Evolutionary conservation across 2,797 vertebrate genomes (phyloP).

Genomic region (Bradypus variegatus): DNA sequence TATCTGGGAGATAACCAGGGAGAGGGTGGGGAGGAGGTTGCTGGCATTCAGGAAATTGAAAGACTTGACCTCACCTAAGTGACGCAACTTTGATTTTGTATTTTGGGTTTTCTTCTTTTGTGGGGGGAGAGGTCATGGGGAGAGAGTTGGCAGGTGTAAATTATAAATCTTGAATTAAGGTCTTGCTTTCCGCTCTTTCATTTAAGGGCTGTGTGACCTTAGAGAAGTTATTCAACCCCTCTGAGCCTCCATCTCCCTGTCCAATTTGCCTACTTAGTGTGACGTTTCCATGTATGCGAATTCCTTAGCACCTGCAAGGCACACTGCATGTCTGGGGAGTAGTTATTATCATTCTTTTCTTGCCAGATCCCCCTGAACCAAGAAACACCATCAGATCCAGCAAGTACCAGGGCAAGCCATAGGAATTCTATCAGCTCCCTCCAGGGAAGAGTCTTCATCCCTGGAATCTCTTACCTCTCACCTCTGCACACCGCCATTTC

Average conservation of each 20-base stretch:
- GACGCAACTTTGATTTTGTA: neutral
- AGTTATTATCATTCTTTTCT: neutral
- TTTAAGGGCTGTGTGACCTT: neutral
- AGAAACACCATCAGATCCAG: neutral
- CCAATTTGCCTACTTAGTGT: neutral
- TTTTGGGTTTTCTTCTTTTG: neutral
- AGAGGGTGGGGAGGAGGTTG: neutral
- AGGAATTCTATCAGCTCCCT: neutral
- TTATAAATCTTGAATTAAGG: neutral
- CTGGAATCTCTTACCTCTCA: neutral
- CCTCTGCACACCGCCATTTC: neutral
- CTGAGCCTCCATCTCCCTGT: neutral
- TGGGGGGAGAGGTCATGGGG: too few species aligned
- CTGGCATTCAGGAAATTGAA: neutral
- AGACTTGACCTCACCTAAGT: neutral
- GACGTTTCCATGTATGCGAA: neutral
- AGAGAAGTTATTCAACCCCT: neutral
- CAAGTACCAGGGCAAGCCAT: neutral
- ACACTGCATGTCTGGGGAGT: neutral
- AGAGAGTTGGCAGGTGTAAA: neutral
- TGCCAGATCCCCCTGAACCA: neutral
- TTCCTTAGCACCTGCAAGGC: neutral
- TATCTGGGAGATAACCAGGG: neutral
- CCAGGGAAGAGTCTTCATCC: neutral
- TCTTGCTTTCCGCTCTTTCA: neutral